Percentiles rank a stretch among this genome's conserved stretches.
phyloP scores from a whole-genome alignment of 2,797 vertebrate genomes.

The Crenichthys baileyi region DNA sequence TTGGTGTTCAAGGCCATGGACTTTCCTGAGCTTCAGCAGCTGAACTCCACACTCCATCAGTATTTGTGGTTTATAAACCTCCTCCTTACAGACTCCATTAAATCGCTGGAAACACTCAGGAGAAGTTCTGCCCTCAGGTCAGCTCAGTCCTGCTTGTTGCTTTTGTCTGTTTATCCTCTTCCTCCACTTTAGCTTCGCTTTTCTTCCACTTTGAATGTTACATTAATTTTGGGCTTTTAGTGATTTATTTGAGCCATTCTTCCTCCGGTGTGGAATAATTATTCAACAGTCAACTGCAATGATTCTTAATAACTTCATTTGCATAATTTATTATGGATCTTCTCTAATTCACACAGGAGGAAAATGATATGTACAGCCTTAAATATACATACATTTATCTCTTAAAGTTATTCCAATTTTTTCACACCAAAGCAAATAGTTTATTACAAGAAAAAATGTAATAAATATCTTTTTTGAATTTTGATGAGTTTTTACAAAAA shows the following conservation, averaged over 20 bases:
- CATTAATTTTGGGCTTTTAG: background rate
- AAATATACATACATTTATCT: background rate
- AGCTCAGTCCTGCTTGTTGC: background rate
- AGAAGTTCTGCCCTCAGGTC: background rate
- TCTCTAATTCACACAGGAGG: background rate
- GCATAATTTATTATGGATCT: background rate
- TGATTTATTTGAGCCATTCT: background rate
- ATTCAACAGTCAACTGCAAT: background rate
- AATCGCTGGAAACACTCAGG: background rate
- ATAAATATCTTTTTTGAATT: too few species aligned
- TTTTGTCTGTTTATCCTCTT: background rate
- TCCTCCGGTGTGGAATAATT: background rate
- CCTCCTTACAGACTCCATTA: background rate
- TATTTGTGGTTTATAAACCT: slow-evolving; percentile 4
- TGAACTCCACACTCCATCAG: background rate
- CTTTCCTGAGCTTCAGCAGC: background rate
- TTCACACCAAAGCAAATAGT: background rate
- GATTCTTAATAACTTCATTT: background rate
- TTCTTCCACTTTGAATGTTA: background rate
- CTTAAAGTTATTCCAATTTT: background rate
- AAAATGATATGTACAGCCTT: background rate
- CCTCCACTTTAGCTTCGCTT: background rate
- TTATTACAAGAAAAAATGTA: too few species aligned
- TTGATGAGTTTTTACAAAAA: too few species aligned
- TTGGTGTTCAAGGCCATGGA: background rate